These are phyloP conservation scores for Oenanthe oenanthe DNA, from an alignment of 2,113 vertebrate genomes.

Conservation along the genomic window DNA sequence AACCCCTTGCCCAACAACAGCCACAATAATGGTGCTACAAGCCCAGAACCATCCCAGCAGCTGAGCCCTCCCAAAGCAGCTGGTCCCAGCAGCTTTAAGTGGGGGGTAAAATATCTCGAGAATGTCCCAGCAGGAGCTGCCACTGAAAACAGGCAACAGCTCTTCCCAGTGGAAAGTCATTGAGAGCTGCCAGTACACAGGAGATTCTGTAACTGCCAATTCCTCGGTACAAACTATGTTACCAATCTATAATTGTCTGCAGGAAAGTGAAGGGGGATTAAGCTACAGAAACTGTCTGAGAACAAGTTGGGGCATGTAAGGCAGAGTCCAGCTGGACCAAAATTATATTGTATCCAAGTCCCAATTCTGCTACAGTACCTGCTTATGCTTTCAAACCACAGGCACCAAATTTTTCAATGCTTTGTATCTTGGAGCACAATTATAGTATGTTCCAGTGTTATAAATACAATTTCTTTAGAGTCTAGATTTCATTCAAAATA, in stretches of 20 bases:
- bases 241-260: conserved; percentile 16
- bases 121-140: conserved; percentile 34
- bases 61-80: conserved; percentile 24
- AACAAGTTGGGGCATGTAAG: conserved; percentile 32
- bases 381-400: not conserved
- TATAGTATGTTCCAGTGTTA: not conserved
- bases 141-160: not conserved
- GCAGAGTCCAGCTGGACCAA: not conserved
- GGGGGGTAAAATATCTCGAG: not conserved
- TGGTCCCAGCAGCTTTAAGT: not conserved
- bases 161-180: not conserved
- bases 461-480: not conserved
- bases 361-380: conserved; percentile 9
- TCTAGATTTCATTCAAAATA: not conserved
- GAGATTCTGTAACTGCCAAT: not conserved
- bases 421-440: not conserved
- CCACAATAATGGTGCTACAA: fast-evolving
- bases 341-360: not conserved
- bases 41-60: not conserved
- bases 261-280: conserved; percentile 1
- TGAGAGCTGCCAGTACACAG: not conserved
- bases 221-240: not conserved
- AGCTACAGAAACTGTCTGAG: not conserved
- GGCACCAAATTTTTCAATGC: not conserved
- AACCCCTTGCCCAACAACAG: not conserved